A percentile compares a stretch with the other conserved stretches of the same genome.
Evolutionary conservation across 1,140 invertebrate species (phyloP).

Genomic region (Thaumetopoea pityocampa): DNA sequence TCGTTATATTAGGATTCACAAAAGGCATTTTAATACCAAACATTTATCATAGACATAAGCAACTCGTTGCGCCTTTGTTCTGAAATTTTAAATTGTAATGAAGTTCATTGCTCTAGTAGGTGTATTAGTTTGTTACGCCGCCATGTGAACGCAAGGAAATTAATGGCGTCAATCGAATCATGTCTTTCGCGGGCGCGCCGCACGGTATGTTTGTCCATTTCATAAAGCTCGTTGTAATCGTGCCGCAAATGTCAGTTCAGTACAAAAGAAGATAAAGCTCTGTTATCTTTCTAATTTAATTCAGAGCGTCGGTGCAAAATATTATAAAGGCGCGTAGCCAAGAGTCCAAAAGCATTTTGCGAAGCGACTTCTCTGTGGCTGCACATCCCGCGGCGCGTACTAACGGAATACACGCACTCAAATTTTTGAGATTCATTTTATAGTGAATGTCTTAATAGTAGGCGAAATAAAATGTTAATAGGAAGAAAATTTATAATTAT

Average conservation of each 20-base stretch:
- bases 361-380: slow-evolving; percentile 56
- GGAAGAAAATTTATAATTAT: slow-evolving; percentile 39
- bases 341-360: slow-evolving; percentile 63
- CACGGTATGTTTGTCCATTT: slow-evolving; percentile 15
- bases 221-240: slow-evolving; percentile 41
- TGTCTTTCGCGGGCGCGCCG: slow-evolving; percentile 23
- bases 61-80: too few species aligned
- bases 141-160: slow-evolving; percentile 36
- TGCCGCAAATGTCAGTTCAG: slow-evolving; percentile 43
- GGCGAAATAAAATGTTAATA: slow-evolving; percentile 34
- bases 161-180: slow-evolving; percentile 39
- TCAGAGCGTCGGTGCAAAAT: slow-evolving; percentile 64
- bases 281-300: slow-evolving; percentile 67
- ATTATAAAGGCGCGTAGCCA: slow-evolving; percentile 65
- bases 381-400: slow-evolving; percentile 52
- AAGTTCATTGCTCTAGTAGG: slow-evolving; percentile 37
- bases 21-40: too few species aligned
- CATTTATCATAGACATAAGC: too few species aligned
- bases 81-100: not conserved
- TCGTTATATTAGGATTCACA: too few species aligned
- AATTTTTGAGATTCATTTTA: slow-evolving; percentile 16
- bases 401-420: slow-evolving; percentile 14
- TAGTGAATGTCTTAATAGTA: slow-evolving; percentile 40
- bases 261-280: slow-evolving; percentile 68
- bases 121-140: slow-evolving; percentile 26